phyloP scores from a whole-genome alignment of 2,797 vertebrate genomes.

The Rousettus madagascariensis region DNA sequence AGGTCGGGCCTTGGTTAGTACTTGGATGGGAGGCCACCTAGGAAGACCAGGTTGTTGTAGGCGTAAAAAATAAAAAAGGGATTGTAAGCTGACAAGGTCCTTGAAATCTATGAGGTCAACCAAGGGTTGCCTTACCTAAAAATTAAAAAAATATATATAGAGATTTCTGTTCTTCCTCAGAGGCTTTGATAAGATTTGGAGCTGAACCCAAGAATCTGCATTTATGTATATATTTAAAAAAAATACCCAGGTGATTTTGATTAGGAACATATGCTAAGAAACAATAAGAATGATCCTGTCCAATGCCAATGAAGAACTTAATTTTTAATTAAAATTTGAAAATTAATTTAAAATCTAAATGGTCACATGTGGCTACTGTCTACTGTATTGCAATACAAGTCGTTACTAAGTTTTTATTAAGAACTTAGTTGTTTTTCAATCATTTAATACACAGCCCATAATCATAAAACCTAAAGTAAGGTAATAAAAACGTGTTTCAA shows the following conservation, averaged over 20 bases:
- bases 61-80: too few species aligned
- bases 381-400: neutral
- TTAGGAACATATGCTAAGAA: neutral
- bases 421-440: neutral
- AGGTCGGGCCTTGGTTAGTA: too few species aligned
- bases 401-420: neutral
- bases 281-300: neutral
- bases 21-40: too few species aligned
- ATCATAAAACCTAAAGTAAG: neutral
- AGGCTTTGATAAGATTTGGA: neutral
- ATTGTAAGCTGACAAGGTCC: too few species aligned
- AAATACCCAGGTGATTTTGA: neutral
- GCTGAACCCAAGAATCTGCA: neutral
- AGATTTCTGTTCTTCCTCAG: neutral
- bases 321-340: neutral
- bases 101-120: too few species aligned
- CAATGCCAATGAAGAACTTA: neutral
- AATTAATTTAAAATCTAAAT: conserved; percentile 8
- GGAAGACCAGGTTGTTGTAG: too few species aligned
- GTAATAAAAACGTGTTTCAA: conserved; percentile 18
- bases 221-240: neutral
- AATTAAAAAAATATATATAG: too few species aligned
- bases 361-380: neutral
- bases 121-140: too few species aligned
- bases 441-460: conserved; percentile 24